Evolutionary conservation across 53 echinoderm and acorn worm genomes (phyloP).

Genomic region (Temnopleurus reevesii): DNA sequence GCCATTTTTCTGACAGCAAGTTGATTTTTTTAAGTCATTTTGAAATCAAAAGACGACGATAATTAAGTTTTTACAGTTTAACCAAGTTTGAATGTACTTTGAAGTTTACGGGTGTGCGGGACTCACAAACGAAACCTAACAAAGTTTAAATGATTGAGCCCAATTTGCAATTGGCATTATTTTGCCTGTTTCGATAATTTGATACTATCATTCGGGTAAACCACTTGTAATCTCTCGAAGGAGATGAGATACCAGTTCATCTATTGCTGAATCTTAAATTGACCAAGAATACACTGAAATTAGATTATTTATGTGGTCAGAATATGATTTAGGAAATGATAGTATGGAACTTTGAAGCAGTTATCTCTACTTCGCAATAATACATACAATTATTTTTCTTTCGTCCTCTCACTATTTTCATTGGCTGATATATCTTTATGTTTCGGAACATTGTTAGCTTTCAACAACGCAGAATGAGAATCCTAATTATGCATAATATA

Average conservation of each 20-base stretch:
- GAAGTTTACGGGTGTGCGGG: not conserved
- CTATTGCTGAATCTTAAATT: not conserved
- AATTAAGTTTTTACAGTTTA: not conserved
- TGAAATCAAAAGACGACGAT: not conserved
- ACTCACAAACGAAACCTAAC: not conserved
- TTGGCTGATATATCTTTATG: too few relatives aligned
- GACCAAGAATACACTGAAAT: not conserved
- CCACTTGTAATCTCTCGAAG: conserved; percentile 21
- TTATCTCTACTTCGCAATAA: not conserved
- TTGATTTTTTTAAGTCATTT: not conserved
- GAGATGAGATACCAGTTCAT: not conserved
- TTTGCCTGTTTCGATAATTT: not conserved
- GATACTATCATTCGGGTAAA: not conserved
- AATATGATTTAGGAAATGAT: not conserved
- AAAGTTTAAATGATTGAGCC: not conserved
- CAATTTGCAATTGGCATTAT: not conserved
- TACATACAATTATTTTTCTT: not conserved
- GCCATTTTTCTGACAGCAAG: not conserved
- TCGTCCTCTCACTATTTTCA: not conserved
- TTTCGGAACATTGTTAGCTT: too few relatives aligned
- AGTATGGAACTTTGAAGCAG: not conserved
- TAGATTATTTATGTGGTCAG: not conserved
- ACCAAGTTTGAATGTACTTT: not conserved
- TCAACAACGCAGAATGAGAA: too few relatives aligned
- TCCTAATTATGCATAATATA: too few relatives aligned